Evolutionary conservation across 2,113 vertebrate species (phyloP), one percentile per base, ranked within the genome.

Genomic region (Lepidothrix coronata): DNA sequence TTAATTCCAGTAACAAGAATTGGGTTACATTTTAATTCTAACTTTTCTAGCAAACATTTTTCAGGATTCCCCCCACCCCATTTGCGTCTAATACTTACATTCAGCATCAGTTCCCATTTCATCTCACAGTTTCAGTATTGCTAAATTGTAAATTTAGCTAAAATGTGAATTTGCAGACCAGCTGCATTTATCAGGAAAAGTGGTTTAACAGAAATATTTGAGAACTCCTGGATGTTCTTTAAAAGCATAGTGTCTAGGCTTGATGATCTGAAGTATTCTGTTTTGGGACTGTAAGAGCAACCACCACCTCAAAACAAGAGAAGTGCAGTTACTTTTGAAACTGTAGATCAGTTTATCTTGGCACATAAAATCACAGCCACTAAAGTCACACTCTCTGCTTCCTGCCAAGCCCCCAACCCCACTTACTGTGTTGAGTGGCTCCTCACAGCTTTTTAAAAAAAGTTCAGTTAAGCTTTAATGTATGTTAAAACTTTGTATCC

Each of bases 61-160:
- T 85, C 57, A 85, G 41, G n/a, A n/a, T 59, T 70, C 22, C 68
- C 3, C 7, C 3, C 3, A 9, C 6, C 9, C 2, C 37, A 33
- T 30, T 8, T 46, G 12, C 39, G 39, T 41, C 4, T 28, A 73
- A 48, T n/a, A 55, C 10, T 43, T 83, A 3, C 0, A 1, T 16
- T 78, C 37, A 79, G 68, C 5, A 0, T 37, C 33, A 48, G 4
- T 76, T 76, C 31, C 31, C 28, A 46, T 74, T 92, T 92, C 28
- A 66, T 41, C 20, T 73, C 41, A 43, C 11, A 48, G 11, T 73
- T 72, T 65, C 31, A 21, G 19, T 57, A 44, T 72, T 89, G 68
- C 72, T 83, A 3, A 51, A 49, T 48, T 12, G 46, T 48, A 48
- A 48, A 25, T 49, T 49, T 24, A 49, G 48, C 8, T 90, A 48